These are phyloP conservation scores for Brachionus plicatilis DNA, from an alignment of 1,140 invertebrate species.

Conservation along the genomic window DNA sequence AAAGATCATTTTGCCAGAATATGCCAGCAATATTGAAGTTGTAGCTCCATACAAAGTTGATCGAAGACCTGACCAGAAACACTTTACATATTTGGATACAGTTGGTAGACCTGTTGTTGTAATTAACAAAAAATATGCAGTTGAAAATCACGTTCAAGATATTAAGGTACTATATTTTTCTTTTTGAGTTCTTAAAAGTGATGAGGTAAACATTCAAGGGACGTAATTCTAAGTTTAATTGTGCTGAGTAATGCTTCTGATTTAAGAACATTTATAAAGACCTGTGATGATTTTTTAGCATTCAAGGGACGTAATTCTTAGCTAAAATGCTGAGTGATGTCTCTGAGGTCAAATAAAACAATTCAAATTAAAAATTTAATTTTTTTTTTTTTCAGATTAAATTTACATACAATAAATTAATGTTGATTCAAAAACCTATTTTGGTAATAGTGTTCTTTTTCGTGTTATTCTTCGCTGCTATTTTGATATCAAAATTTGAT, in stretches of 20 bases:
- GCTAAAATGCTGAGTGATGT: neutral
- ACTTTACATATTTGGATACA: slow-evolving; percentile 88
- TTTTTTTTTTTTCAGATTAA: neutral
- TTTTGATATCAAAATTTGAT: slow-evolving; percentile 24
- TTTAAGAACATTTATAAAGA: neutral
- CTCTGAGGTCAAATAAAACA: neutral
- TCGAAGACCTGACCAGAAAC: slow-evolving; percentile 64
- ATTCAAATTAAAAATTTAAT: neutral
- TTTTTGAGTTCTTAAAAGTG: neutral
- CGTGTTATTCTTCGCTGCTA: neutral
- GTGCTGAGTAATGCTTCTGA: neutral
- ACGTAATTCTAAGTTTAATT: neutral
- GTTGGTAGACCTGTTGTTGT: slow-evolving; percentile 81
- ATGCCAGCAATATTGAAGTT: slow-evolving; percentile 69
- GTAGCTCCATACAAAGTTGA: slow-evolving; percentile 74
- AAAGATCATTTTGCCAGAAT: slow-evolving; percentile 89
- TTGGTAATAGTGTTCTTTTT: slow-evolving; percentile 35
- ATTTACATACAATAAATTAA: neutral
- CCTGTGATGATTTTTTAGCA: slow-evolving; percentile 10
- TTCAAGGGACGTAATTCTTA: slow-evolving; percentile 37
- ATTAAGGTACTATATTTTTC: slow-evolving; percentile 57
- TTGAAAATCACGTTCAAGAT: slow-evolving; percentile 93
- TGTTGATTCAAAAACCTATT: slow-evolving; percentile 25
- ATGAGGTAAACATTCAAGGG: neutral
- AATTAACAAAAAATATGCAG: slow-evolving; percentile 77